Conservation (phyloP, 2,888 invertebrate species). For the Trachelus troglodyta region DNA sequence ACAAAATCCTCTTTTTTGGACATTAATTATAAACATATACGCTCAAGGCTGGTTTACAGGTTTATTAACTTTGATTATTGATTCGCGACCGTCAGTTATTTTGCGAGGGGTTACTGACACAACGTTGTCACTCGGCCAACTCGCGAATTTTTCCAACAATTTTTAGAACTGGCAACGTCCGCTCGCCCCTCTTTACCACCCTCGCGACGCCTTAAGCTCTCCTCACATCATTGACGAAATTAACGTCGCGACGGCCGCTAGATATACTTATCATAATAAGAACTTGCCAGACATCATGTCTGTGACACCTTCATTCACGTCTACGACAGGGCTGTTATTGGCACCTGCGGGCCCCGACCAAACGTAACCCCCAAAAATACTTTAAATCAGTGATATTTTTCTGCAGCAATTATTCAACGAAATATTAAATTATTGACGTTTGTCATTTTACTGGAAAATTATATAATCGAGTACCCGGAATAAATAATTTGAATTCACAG, state of each 20-base stretch:
- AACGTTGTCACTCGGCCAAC: conserved; percentile 20
- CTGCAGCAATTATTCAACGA: not conserved
- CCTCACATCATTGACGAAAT: conserved; percentile 19
- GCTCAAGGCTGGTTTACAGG: not conserved
- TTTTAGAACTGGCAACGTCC: conserved; percentile 22
- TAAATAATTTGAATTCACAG: not conserved
- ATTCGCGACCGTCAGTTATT: not conserved
- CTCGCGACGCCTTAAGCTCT: not conserved
- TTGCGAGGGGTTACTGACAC: conserved; percentile 19
- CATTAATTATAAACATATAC: not conserved
- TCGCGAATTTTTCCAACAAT: conserved; percentile 23
- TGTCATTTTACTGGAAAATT: not conserved
- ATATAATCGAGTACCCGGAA: not conserved
- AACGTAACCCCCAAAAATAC: not conserved
- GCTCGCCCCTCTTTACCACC: not conserved
- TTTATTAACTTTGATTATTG: not conserved
- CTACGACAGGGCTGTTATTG: not conserved
- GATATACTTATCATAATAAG: not conserved
- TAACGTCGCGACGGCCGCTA: conserved; percentile 4
- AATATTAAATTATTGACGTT: not conserved
- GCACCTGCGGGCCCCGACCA: not conserved
- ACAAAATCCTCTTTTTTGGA: not conserved
- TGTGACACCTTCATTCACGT: conserved; percentile 21
- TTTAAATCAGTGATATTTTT: not conserved
- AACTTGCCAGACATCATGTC: conserved; percentile 18